Evolutionary conservation across 2,888 invertebrate genomes (phyloP).

Genomic region (Ommatoiulus sabulosus): DNA sequence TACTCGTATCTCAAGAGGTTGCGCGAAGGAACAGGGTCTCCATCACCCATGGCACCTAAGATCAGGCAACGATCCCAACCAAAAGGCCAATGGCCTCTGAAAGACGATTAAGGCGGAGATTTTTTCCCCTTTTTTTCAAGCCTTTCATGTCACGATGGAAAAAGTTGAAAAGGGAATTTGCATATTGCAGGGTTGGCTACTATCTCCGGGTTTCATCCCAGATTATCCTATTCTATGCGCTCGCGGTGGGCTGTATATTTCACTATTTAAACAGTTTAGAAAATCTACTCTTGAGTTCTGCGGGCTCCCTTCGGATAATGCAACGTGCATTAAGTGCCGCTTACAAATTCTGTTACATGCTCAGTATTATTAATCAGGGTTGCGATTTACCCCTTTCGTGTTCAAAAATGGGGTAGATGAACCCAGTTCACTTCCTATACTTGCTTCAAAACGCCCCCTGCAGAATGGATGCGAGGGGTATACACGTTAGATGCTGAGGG

Average conservation of each 20-base stretch:
- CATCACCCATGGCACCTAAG: slow-evolving; percentile 43
- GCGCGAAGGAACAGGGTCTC: slow-evolving; percentile 13
- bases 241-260: not conserved
- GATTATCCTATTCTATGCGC: not conserved
- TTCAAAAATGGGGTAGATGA: slow-evolving; percentile 30
- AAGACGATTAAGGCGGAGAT: slow-evolving; percentile 40
- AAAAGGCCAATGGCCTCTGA: slow-evolving; percentile 40
- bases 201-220: slow-evolving; percentile 36
- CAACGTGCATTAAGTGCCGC: not conserved
- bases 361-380: slow-evolving; percentile 7
- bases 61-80: slow-evolving; percentile 40
- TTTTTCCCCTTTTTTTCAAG: not conserved
- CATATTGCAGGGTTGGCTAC: not conserved
- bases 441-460: not conserved
- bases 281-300: not conserved
- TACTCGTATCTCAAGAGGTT: slow-evolving; percentile 28
- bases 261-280: slow-evolving; percentile 32
- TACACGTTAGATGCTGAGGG: not conserved
- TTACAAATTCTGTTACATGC: slow-evolving; percentile 35
- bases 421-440: slow-evolving; percentile 6
- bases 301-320: slow-evolving; percentile 1
- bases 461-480: not conserved
- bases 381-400: slow-evolving; percentile 43
- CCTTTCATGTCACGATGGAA: slow-evolving; percentile 31
- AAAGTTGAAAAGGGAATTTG: slow-evolving; percentile 36